phyloP scores from a whole-genome alignment of 2,113 vertebrate species.

The Emberiza fucata region DNA sequence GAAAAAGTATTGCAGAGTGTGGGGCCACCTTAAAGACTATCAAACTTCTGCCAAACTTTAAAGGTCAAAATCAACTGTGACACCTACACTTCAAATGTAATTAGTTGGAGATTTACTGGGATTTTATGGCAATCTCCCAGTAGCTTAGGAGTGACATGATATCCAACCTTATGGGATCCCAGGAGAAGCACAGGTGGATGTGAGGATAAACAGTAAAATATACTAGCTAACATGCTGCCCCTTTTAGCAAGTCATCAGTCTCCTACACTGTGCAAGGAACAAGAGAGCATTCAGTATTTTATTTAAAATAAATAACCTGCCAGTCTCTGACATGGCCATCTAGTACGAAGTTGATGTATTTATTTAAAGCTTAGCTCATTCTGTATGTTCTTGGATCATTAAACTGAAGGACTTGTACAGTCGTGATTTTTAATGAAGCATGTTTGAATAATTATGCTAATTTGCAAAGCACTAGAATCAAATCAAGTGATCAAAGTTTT shows the following conservation, averaged over 20 bases:
- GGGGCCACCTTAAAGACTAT: conserved; percentile 32
- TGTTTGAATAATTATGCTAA: conserved; percentile 81
- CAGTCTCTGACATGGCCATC: neutral
- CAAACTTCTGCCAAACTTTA: conserved; percentile 70
- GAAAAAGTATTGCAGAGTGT: neutral
- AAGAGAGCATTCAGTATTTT: neutral
- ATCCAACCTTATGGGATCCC: conserved; percentile 66
- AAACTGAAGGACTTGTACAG: conserved; percentile 71
- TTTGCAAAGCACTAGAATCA: conserved; percentile 78
- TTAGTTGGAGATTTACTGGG: conserved; percentile 74
- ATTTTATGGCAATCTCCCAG: conserved; percentile 72
- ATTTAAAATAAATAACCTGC: neutral
- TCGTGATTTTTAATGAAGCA: conserved; percentile 76
- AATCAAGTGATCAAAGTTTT: conserved; percentile 79
- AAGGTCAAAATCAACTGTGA: conserved; percentile 73
- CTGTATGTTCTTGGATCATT: conserved; percentile 73
- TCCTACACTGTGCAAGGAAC: neutral
- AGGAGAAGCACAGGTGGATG: conserved; percentile 65
- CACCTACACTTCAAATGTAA: conserved; percentile 76
- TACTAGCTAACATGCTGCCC: neutral
- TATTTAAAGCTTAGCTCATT: conserved; percentile 69
- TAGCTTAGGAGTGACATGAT: conserved; percentile 65
- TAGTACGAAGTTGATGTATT: conserved; percentile 49
- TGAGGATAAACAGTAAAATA: conserved; percentile 66
- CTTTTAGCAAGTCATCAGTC: neutral